A percentile compares a stretch with the other conserved stretches of the same genome.
These are phyloP conservation scores for Urocolius indicus DNA, from an alignment of 2,113 vertebrate species.

Conservation along the genomic window DNA sequence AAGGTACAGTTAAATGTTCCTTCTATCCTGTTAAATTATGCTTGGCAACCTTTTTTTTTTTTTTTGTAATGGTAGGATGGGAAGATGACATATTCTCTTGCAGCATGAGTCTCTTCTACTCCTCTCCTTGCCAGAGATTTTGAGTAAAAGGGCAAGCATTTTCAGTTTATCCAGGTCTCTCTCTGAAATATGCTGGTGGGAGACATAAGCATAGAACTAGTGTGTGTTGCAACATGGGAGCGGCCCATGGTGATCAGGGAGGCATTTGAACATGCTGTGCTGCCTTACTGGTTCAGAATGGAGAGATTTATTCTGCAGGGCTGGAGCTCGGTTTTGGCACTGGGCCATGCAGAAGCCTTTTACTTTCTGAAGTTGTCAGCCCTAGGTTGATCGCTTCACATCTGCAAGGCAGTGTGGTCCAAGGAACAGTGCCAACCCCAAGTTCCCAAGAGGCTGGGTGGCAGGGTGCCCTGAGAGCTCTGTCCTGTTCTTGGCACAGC, in stretches of 20 bases:
- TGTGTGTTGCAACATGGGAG: too few relatives aligned
- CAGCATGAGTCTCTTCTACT: background rate
- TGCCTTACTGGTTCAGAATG: background rate
- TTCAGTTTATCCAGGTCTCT: background rate
- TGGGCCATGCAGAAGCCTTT: background rate
- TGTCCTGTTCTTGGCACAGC: background rate
- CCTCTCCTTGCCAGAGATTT: background rate
- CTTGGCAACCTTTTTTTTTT: background rate
- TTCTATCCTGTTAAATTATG: background rate
- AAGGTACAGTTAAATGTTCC: background rate
- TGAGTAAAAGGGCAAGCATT: background rate
- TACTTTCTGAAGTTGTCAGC: background rate
- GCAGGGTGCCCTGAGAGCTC: accelerated
- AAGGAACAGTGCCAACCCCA: background rate
- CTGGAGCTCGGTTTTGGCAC: background rate
- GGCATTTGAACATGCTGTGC: accelerated
- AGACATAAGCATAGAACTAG: background rate
- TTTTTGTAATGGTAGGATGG: background rate
- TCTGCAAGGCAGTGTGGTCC: background rate
- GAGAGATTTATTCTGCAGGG: background rate
- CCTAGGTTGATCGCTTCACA: background rate
- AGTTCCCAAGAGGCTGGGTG: too few relatives aligned
- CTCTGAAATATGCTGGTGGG: background rate
- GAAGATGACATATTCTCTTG: background rate
- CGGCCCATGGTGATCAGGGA: background rate